Evolutionary conservation across 2,888 invertebrate species (phyloP), one percentile per base, ranked within the genome.

Genomic region (Cerastis rubricosa): DNA sequence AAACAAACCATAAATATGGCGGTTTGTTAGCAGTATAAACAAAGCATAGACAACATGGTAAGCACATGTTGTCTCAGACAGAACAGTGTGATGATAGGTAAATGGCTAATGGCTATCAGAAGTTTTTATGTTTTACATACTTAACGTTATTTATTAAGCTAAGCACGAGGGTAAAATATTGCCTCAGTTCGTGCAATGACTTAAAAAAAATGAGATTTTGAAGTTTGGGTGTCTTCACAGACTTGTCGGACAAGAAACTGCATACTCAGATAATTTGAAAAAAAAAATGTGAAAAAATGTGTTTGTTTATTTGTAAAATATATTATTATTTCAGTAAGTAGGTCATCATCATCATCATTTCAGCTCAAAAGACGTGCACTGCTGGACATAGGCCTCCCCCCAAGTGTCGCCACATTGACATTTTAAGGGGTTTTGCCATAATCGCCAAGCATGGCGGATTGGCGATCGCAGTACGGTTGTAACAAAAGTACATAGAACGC

Each of bases 51-150:
- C 76, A 92, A 93, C 89, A 85, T 94, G 93, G 75, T 84, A 65
- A 66, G 84, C 93, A 93, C 88, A 93, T 94, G 93, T 92, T 49
- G n/a, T 63, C 35, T 64, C 57, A 66, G 54, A 19, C 63, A 76
- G 57, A 2, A 71, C 45, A 43, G 22, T 2, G 25, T 49, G 86
- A 57, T 74, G 86, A 84, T 61, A 29, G 78, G 12, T 72, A 64
- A 49, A 84, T 72, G 71, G 66, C 0, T 66, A 54, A 84, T 74
- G 69, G 66, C 0, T 66, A 17, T 66, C 78, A 85, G 74, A 43
- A 78, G 71, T 63, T 63, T 68, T 70, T 71, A 68, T 45, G 14
- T 47, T 22, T 17, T 49, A 35, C 43, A 49, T 49, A 57, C 43
- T 54, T 63, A 83, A 51, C 14, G 0, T 64, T 43, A 59, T 22